phyloP scores from a whole-genome alignment of 30 jellyfish, hydroid and myxozoan species.

The Mastigias papua region DNA sequence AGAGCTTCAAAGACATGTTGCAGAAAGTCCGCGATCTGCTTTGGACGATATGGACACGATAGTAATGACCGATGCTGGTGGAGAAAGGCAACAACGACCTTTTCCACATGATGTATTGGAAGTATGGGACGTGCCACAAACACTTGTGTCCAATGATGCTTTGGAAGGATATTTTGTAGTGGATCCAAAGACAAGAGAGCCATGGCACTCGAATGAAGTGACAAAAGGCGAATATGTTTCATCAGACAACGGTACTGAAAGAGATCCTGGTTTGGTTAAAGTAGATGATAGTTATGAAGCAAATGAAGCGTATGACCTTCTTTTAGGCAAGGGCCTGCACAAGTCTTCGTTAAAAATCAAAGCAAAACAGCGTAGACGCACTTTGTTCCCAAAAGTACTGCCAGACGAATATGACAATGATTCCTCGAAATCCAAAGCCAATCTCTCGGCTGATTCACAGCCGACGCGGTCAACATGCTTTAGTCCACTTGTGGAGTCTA shows the following conservation, averaged over 20 bases:
- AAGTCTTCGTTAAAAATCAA: not conserved
- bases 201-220: not conserved
- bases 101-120: not conserved
- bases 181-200: not conserved
- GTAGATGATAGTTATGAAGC: not conserved
- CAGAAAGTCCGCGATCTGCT: not conserved
- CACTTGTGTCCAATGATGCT: not conserved
- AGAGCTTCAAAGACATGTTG: not conserved
- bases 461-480: not conserved
- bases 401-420: not conserved
- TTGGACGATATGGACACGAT: not conserved
- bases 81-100: not conserved
- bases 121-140: not conserved
- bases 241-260: not conserved
- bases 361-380: constrained; percentile 3
- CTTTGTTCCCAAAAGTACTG: constrained; percentile 33
- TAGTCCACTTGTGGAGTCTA: not conserved
- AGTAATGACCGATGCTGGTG: not conserved
- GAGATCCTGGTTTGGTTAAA: not conserved
- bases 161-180: not conserved
- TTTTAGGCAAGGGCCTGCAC: not conserved
- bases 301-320: not conserved
- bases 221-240: not conserved
- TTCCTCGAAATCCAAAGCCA: not conserved
- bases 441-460: constrained; percentile 2